Percentiles rank a stretch among this genome's conserved stretches.
These are phyloP conservation scores for Xylophagus ater DNA, from an alignment of 2,888 invertebrate genomes.

Conservation along the genomic window DNA sequence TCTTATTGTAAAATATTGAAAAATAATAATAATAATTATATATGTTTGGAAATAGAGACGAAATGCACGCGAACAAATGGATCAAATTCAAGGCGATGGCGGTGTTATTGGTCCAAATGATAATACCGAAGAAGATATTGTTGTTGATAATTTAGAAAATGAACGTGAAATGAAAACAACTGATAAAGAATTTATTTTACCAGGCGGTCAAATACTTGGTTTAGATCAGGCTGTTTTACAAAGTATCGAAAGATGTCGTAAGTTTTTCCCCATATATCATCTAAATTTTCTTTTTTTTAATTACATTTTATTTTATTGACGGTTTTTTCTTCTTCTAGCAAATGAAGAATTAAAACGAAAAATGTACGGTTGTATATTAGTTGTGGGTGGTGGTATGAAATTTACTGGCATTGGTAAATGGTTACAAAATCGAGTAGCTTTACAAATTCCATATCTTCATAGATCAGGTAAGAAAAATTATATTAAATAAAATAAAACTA, in stretches of 20 bases:
- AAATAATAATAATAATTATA: background rate
- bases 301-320: slow-evolving; percentile 6
- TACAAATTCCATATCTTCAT: slow-evolving; percentile 71
- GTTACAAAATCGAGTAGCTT: slow-evolving; percentile 75
- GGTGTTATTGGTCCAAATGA: slow-evolving; percentile 34
- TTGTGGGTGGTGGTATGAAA: slow-evolving; percentile 88
- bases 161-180: slow-evolving; percentile 39
- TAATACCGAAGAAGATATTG: slow-evolving; percentile 58
- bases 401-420: slow-evolving; percentile 73
- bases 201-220: slow-evolving; percentile 70
- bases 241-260: slow-evolving; percentile 81
- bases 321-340: slow-evolving; percentile 44
- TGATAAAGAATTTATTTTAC: slow-evolving; percentile 56
- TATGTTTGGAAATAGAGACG: slow-evolving; percentile 38
- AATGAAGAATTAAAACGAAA: slow-evolving; percentile 82
- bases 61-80: slow-evolving; percentile 40
- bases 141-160: slow-evolving; percentile 52
- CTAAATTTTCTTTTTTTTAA: slow-evolving; percentile 3
- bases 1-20: slow-evolving; percentile 2
- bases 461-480: slow-evolving; percentile 44
- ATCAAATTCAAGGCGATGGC: slow-evolving; percentile 42
- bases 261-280: slow-evolving; percentile 26
- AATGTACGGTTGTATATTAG: slow-evolving; percentile 85
- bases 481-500: no score
- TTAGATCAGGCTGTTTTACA: slow-evolving; percentile 84